phyloP scores from a whole-genome alignment of 2,113 vertebrate genomes.

The Suricata suricatta region DNA sequence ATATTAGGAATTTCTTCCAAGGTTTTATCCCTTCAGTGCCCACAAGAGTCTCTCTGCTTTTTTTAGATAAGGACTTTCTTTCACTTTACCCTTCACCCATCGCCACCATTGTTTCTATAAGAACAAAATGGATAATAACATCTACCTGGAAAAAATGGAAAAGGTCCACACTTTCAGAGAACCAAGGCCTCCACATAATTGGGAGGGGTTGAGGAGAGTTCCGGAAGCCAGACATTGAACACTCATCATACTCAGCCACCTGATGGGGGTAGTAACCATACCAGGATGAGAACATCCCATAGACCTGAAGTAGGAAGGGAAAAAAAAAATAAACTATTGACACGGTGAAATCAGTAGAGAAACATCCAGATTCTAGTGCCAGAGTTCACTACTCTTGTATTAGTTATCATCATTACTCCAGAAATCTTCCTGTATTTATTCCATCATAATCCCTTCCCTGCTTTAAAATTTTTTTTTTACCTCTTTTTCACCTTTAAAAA shows the following conservation, averaged over 20 bases:
- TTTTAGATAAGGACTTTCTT: neutral
- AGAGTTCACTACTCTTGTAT: neutral
- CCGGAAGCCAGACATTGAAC: neutral
- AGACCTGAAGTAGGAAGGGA: neutral
- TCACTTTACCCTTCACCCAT: too few relatives aligned
- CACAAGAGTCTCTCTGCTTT: neutral
- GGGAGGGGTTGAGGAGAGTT: neutral
- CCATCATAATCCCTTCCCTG: neutral
- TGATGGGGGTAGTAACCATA: slow-evolving; percentile 35
- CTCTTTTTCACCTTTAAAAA: too few relatives aligned
- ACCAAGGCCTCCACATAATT: neutral
- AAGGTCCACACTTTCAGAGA: neutral
- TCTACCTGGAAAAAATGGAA: slow-evolving; percentile 47
- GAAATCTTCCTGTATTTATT: neutral
- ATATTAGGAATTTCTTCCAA: neutral
- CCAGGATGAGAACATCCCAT: slow-evolving; percentile 54
- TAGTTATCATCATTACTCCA: neutral
- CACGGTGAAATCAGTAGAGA: neutral
- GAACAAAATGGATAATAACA: neutral
- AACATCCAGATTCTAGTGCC: neutral
- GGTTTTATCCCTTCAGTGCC: neutral
- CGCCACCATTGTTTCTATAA: neutral
- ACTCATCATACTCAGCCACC: slow-evolving; percentile 56
- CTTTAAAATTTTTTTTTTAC: too few relatives aligned
- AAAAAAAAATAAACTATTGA: neutral